Conservation (phyloP, 2,888 invertebrate species). For the Pemphredon lugubris region DNA sequence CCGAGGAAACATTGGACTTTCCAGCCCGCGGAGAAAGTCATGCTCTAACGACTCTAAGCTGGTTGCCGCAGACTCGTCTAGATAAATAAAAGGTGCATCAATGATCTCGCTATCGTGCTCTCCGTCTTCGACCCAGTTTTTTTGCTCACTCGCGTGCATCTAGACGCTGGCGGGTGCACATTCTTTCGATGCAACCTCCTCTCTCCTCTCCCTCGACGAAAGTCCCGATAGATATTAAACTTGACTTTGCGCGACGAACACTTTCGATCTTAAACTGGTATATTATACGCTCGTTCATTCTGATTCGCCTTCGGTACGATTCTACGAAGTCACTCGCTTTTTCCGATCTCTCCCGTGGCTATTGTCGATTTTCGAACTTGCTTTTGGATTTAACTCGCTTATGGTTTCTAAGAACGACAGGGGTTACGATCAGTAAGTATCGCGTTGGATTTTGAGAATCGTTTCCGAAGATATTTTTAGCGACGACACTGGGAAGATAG, state of each 20-base stretch:
- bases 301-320: background rate
- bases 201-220: background rate
- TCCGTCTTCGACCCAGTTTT: slow-evolving; percentile 55
- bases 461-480: too few relatives aligned
- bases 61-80: slow-evolving; percentile 56
- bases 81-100: slow-evolving; percentile 64
- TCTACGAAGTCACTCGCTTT: background rate
- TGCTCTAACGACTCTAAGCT: slow-evolving; percentile 51
- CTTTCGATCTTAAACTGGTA: slow-evolving; percentile 47
- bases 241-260: slow-evolving; percentile 8
- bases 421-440: too few relatives aligned
- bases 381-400: too few relatives aligned
- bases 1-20: slow-evolving; percentile 68
- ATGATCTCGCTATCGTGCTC: slow-evolving; percentile 58
- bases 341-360: background rate
- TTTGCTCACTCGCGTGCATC: slow-evolving; percentile 12
- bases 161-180: too few relatives aligned
- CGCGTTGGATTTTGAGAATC: too few relatives aligned
- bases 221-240: slow-evolving; percentile 1
- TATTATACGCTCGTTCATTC: background rate
- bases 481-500: too few relatives aligned
- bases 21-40: slow-evolving; percentile 72
- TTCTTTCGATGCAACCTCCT: too few relatives aligned
- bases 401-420: too few relatives aligned
- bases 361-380: background rate